A percentile compares a stretch with the other conserved stretches of the same genome.
phyloP scores from a whole-genome alignment of 2,888 invertebrate genomes.

The Perdita meconis region DNA sequence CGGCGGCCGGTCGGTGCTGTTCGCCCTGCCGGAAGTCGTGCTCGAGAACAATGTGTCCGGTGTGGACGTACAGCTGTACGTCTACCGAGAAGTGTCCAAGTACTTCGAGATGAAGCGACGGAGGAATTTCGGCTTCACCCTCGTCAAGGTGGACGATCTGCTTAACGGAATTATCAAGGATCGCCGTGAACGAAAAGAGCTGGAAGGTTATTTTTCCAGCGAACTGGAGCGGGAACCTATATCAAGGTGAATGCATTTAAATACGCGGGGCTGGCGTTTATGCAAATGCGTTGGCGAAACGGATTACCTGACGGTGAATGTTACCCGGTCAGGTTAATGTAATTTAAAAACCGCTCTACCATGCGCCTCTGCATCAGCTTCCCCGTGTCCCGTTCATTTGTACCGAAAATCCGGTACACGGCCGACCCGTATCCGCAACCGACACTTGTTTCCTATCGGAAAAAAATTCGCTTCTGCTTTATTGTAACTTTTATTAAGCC shows the following conservation, averaged over 20 bases:
- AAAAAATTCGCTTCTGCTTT: background rate
- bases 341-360: slow-evolving; percentile 51
- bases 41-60: slow-evolving; percentile 58
- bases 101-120: slow-evolving; percentile 71
- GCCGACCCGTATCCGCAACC: slow-evolving; percentile 17
- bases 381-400: slow-evolving; percentile 17
- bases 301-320: slow-evolving; percentile 43
- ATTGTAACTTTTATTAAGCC: slow-evolving; percentile 1
- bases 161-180: slow-evolving; percentile 78
- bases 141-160: slow-evolving; percentile 72
- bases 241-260: slow-evolving; percentile 71
- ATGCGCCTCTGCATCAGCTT: slow-evolving; percentile 7
- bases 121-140: slow-evolving; percentile 68
- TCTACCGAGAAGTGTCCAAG: slow-evolving; percentile 71
- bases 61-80: slow-evolving; percentile 72
- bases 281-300: slow-evolving; percentile 44
- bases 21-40: slow-evolving; percentile 69
- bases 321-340: slow-evolving; percentile 30
- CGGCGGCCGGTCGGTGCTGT: slow-evolving; percentile 79
- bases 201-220: slow-evolving; percentile 66
- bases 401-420: slow-evolving; percentile 23
- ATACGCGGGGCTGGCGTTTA: slow-evolving; percentile 52
- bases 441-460: background rate
- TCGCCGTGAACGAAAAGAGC: slow-evolving; percentile 69
- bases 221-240: slow-evolving; percentile 74